phyloP scores from a whole-genome alignment of 1,140 invertebrate species.

The Ridgeia piscesae region DNA sequence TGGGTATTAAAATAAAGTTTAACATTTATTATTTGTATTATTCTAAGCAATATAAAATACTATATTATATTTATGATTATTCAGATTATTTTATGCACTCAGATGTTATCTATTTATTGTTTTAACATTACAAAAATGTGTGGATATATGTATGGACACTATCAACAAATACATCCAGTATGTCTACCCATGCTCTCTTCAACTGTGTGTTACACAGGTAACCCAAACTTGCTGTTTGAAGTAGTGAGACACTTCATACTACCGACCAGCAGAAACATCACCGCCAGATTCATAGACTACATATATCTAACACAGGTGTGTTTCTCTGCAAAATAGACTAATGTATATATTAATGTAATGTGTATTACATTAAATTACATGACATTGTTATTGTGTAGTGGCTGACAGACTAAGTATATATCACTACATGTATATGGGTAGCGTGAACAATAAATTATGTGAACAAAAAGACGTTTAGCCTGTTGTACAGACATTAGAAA shows the following conservation, averaged over 20 bases:
- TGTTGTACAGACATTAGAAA: no score
- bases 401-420: no score
- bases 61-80: no score
- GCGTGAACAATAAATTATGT: no score
- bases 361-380: no score
- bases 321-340: background rate
- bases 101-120: background rate
- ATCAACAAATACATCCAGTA: background rate
- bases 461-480: no score
- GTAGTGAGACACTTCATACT: slow-evolving; percentile 41
- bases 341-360: background rate
- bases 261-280: slow-evolving; percentile 38
- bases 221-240: slow-evolving; percentile 40
- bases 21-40: no score
- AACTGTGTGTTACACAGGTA: slow-evolving; percentile 35
- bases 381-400: background rate
- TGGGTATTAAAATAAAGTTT: no score
- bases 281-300: slow-evolving; percentile 44
- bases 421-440: no score
- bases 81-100: no score
- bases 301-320: slow-evolving; percentile 58
- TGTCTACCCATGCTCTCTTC: background rate
- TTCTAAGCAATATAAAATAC: no score
- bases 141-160: background rate
- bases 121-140: background rate